Evolutionary conservation across 2,888 invertebrate genomes (phyloP).

Genomic region (Idaea biselata): DNA sequence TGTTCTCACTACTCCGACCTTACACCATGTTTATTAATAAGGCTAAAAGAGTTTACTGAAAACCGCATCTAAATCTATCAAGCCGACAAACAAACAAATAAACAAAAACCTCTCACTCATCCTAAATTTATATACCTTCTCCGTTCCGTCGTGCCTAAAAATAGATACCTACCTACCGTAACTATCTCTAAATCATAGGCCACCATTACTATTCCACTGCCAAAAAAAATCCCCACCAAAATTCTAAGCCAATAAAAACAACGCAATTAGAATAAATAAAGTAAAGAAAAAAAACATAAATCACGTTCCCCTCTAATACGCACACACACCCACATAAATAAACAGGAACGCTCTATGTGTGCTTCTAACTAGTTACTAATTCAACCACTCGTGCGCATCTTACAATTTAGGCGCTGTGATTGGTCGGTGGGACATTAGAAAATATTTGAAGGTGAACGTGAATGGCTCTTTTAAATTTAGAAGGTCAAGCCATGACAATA

Average conservation of each 20-base stretch:
- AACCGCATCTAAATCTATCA: too few species aligned
- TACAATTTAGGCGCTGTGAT: conserved; percentile 44
- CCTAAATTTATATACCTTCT: too few species aligned
- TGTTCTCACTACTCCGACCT: too few species aligned
- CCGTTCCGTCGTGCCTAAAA: too few species aligned
- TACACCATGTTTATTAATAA: too few species aligned
- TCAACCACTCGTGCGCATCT: conserved; percentile 68
- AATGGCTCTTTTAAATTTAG: conserved; percentile 31
- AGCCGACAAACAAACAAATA: too few species aligned
- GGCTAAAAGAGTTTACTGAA: too few species aligned
- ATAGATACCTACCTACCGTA: too few species aligned
- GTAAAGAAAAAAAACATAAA: conserved; percentile 7
- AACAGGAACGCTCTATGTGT: conserved; percentile 38
- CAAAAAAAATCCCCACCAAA: neutral
- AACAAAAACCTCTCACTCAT: too few species aligned
- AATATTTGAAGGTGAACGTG: conserved; percentile 50
- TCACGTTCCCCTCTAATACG: conserved; percentile 17
- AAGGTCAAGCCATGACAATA: conserved; percentile 6
- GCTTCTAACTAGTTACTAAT: conserved; percentile 61
- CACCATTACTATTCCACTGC: conserved; percentile 7
- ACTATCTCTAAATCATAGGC: neutral
- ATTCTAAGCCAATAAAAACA: conserved; percentile 13
- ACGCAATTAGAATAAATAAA: conserved; percentile 1
- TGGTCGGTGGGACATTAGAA: conserved; percentile 54
- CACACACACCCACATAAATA: conserved; percentile 11